phyloP scores from a whole-genome alignment of 37 sponge, comb jelly and placozoan genomes.

The Spongia lamella region DNA sequence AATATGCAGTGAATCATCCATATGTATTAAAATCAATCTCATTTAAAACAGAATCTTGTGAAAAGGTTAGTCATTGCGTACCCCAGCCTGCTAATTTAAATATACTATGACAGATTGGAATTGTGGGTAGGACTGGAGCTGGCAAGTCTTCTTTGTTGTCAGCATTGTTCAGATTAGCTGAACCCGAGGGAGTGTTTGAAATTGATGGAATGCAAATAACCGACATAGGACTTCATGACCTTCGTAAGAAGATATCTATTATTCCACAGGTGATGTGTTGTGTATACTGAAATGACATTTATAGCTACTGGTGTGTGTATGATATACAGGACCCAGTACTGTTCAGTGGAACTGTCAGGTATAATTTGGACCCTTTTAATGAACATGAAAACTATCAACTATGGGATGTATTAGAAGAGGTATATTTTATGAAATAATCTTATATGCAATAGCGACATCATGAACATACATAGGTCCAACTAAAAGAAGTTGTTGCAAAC shows the following conservation, averaged over 20 bases:
- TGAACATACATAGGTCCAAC: constrained; percentile 45
- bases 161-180: constrained; percentile 84
- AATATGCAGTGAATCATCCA: constrained; percentile 39
- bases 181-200: constrained; percentile 71
- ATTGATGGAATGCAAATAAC: constrained; percentile 77
- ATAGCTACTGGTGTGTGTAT: background rate
- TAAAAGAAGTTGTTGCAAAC: constrained; percentile 57
- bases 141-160: constrained; percentile 88
- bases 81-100: background rate
- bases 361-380: constrained; percentile 90
- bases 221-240: constrained; percentile 76
- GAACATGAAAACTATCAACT: constrained; percentile 63
- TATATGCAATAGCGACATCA: too few species aligned
- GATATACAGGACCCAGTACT: constrained; percentile 83
- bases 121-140: constrained; percentile 93
- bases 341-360: constrained; percentile 85
- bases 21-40: constrained; percentile 57
- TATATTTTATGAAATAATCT: background rate
- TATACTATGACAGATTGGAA: constrained; percentile 49
- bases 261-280: constrained; percentile 73
- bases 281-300: background rate
- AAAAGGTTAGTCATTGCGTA: constrained; percentile 51
- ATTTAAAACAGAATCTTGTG: constrained; percentile 44
- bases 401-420: constrained; percentile 82
- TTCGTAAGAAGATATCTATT: constrained; percentile 77